These are phyloP conservation scores for Enchytraeus crypticus DNA, from an alignment of 2,888 invertebrate species.

Conservation along the genomic window DNA sequence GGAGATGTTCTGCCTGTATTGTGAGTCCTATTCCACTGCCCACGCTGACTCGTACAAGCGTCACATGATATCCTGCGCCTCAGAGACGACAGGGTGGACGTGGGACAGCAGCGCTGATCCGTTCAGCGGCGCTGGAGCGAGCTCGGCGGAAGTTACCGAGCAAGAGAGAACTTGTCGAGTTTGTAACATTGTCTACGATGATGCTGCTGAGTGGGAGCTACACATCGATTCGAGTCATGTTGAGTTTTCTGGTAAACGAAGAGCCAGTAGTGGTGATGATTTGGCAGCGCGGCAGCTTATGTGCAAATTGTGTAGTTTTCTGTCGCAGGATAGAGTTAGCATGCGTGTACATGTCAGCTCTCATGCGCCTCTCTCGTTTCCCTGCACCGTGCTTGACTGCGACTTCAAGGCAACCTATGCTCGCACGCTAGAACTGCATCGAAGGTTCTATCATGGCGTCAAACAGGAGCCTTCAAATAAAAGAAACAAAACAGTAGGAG, in stretches of 20 bases:
- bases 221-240: constrained; percentile 7
- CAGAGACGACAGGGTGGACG: too few relatives aligned
- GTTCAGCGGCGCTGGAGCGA: neutral
- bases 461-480: neutral
- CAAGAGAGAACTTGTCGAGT: constrained; percentile 8
- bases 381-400: neutral
- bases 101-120: neutral
- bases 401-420: neutral
- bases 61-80: constrained; percentile 18
- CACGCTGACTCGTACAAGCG: constrained; percentile 15
- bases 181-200: constrained; percentile 8
- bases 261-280: too few relatives aligned
- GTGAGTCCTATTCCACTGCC: constrained; percentile 18
- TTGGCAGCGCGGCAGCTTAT: neutral
- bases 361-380: neutral
- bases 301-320: constrained; percentile 1
- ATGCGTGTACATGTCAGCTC: constrained; percentile 1
- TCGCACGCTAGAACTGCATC: neutral
- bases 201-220: neutral
- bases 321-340: neutral
- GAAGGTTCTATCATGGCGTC: neutral
- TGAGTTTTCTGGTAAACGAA: too few relatives aligned
- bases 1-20: constrained; percentile 23
- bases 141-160: constrained; percentile 3
- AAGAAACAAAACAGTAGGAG: too few relatives aligned